phyloP scores from a whole-genome alignment of 2,888 invertebrate species.

The Polydrusus tereticollis region DNA sequence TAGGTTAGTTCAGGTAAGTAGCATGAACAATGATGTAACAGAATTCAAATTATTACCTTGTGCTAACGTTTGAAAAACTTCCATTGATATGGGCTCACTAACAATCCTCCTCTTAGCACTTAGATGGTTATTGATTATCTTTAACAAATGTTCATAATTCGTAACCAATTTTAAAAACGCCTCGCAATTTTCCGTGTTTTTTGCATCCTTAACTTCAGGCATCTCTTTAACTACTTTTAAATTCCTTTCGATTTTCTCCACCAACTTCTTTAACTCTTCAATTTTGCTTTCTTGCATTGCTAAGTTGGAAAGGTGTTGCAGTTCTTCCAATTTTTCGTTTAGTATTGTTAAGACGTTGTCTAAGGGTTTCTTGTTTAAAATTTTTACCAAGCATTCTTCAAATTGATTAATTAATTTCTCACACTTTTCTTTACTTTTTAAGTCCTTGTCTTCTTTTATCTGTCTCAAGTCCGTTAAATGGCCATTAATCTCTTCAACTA shows the following conservation, averaged over 20 bases:
- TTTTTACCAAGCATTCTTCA: constrained; percentile 41
- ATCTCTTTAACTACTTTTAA: constrained; percentile 37
- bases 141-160: constrained; percentile 27
- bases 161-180: constrained; percentile 12
- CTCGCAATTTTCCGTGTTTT: constrained; percentile 7
- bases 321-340: constrained; percentile 24
- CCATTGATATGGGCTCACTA: constrained; percentile 14
- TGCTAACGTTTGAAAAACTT: background rate
- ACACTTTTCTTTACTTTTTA: constrained; percentile 28
- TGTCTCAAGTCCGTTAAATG: constrained; percentile 39
- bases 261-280: constrained; percentile 31
- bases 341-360: constrained; percentile 13
- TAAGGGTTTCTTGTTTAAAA: constrained; percentile 11
- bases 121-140: constrained; percentile 7
- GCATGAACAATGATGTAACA: too few species aligned
- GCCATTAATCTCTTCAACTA: constrained; percentile 45
- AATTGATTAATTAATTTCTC: constrained; percentile 33
- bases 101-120: constrained; percentile 4
- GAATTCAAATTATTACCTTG: background rate
- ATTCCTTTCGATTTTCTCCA: constrained; percentile 37
- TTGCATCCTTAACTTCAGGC: constrained; percentile 34
- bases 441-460: constrained; percentile 21
- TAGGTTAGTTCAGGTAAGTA: too few species aligned
- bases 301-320: constrained; percentile 15
- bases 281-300: constrained; percentile 27